phyloP scores from a whole-genome alignment of 2,797 vertebrate species.

The Leucoraja ocellata region DNA sequence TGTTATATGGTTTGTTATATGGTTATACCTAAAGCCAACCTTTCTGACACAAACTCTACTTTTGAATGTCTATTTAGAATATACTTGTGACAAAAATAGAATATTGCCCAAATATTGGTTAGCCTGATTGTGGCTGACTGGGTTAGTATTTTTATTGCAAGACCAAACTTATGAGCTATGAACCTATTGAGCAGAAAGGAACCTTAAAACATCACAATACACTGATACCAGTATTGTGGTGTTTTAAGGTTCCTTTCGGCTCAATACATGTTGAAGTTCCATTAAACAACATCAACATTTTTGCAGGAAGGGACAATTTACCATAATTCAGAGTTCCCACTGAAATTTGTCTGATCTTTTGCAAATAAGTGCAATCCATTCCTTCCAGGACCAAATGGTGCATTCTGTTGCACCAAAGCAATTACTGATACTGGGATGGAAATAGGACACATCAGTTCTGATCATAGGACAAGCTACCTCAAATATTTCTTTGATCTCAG shows the following conservation, averaged over 20 bases:
- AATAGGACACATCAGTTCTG: conserved; percentile 40
- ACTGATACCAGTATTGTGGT: neutral
- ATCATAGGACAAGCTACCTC: conserved; percentile 42
- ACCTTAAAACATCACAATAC: too few relatives aligned
- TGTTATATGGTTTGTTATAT: too few relatives aligned
- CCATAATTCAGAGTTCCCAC: conserved; percentile 42
- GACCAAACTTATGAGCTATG: neutral
- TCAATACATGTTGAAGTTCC: neutral
- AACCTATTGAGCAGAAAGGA: too few relatives aligned
- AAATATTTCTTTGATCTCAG: conserved; percentile 41
- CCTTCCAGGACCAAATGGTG: conserved; percentile 43
- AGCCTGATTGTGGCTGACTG: neutral
- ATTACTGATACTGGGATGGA: conserved; percentile 38
- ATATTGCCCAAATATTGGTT: neutral
- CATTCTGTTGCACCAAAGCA: conserved; percentile 41
- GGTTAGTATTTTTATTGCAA: neutral
- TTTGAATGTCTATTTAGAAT: neutral
- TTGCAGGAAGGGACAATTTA: conserved; percentile 41
- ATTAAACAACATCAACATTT: neutral
- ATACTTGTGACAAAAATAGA: neutral
- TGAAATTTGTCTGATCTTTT: conserved; percentile 43
- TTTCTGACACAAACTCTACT: neutral
- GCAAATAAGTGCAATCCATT: conserved; percentile 42
- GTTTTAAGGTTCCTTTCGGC: neutral
- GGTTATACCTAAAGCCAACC: neutral